Evolutionary conservation across 2,888 invertebrate species (phyloP).

Genomic region (Yponomeuta plumbellus): DNA sequence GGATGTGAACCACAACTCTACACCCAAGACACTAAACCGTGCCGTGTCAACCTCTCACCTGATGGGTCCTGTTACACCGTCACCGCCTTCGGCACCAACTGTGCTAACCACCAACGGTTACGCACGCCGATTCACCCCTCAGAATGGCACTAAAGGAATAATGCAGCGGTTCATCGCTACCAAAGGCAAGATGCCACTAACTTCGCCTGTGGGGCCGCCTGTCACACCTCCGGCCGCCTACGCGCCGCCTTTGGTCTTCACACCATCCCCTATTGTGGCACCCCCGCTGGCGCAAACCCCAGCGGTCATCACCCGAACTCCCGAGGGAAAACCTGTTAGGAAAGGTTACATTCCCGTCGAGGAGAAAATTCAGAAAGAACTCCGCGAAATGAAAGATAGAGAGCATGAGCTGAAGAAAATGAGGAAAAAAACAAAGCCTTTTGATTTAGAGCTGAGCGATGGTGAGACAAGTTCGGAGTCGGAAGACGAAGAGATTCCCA

Average conservation of each 20-base stretch:
- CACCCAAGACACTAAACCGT: slow-evolving; percentile 43
- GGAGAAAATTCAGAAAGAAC: slow-evolving; percentile 90
- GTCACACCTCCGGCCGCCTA: slow-evolving; percentile 31
- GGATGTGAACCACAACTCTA: slow-evolving; percentile 40
- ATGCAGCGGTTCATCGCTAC: slow-evolving; percentile 92
- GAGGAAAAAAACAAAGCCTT: slow-evolving; percentile 75
- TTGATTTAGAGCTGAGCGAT: slow-evolving; percentile 79
- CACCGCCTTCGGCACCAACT: slow-evolving; percentile 52
- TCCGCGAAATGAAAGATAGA: slow-evolving; percentile 88
- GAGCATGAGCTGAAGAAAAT: slow-evolving; percentile 87
- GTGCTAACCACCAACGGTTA: slow-evolving; percentile 67
- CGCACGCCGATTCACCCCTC: slow-evolving; percentile 79
- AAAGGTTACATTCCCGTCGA: slow-evolving; percentile 91
- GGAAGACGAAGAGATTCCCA: slow-evolving; percentile 77
- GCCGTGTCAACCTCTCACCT: slow-evolving; percentile 68
- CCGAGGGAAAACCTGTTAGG: slow-evolving; percentile 80
- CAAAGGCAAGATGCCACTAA: slow-evolving; percentile 80
- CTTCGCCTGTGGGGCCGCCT: slow-evolving; percentile 35
- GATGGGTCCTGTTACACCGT: slow-evolving; percentile 54
- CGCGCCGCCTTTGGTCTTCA: slow-evolving; percentile 48
- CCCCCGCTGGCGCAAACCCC: slow-evolving; percentile 41
- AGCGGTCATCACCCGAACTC: slow-evolving; percentile 71
- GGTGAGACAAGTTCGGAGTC: slow-evolving; percentile 75
- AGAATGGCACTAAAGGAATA: slow-evolving; percentile 82
- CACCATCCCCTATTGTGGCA: slow-evolving; percentile 42